Conservation (phyloP, 1,140 invertebrate species). For the Sarcophaga peregrina region DNA sequence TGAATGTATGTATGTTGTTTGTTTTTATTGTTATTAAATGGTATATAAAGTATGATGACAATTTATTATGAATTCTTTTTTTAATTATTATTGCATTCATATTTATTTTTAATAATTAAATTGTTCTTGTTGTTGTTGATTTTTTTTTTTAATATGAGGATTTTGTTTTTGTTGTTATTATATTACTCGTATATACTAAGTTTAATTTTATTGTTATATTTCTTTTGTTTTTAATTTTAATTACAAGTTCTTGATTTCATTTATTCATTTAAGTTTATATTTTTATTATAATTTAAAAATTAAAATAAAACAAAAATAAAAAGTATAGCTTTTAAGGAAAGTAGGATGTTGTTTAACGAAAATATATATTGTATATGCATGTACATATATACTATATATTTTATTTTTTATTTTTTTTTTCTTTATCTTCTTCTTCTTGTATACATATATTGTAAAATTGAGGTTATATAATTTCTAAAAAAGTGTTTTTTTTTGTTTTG, state of each 20-base stretch:
- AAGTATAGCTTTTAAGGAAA: not conserved
- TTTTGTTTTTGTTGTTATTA: not conserved
- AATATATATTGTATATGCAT: not conserved
- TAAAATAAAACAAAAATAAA: not conserved
- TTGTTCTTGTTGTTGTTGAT: not conserved
- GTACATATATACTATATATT: not conserved
- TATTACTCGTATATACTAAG: not conserved
- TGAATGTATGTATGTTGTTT: not conserved
- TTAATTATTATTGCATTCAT: not conserved
- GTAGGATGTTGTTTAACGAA: not conserved
- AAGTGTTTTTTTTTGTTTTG: constrained; percentile 8
- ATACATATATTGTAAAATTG: not conserved
- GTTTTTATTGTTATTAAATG: not conserved
- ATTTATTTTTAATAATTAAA: not conserved
- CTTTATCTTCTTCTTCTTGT: not conserved
- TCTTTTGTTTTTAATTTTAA: not conserved
- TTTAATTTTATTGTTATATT: too few relatives aligned
- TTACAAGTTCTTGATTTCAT: too few relatives aligned
- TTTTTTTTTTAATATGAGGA: not conserved
- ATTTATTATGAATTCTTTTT: constrained; percentile 15
- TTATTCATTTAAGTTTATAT: too few relatives aligned
- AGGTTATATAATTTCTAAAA: constrained; percentile 19
- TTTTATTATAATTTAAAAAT: not conserved
- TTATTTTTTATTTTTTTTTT: not conserved
- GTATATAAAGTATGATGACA: constrained; percentile 18